Evolutionary conservation across 2,113 vertebrate genomes (phyloP), one percentile per base, ranked within the genome.

Genomic region (Strix aluco): DNA sequence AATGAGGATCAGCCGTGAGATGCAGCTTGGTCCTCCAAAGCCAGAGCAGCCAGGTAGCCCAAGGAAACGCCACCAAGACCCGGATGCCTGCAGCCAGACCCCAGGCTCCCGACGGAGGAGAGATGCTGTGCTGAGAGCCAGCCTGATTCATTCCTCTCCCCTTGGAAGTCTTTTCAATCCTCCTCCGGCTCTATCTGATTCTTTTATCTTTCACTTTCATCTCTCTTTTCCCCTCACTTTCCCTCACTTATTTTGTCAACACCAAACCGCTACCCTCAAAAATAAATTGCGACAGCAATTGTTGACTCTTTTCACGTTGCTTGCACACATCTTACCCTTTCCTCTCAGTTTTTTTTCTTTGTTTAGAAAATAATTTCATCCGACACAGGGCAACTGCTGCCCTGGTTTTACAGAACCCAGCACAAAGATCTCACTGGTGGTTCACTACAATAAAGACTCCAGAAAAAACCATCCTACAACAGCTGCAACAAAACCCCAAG

Each of bases 31-130:
- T 18, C 47, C 63, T 26, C 19, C 65, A 26, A 29, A 23, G 32
- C 47, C 2, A 13, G 26, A 29, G 46, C 38, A 13, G 38, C 6
- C n/a, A 6, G 34, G 25, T 3, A n/a, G 42, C 42, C 34, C 2
- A 29, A 23, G 57, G 40, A 14, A 30, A 25, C 52, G 11, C 22
- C 23, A 27, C 54, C 27, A 13, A 5, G 46, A 16, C 52, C 18
- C 2, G 1, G 20, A 5, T 1, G 30, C 26, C 55, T 3, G 36
- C 19, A 30, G 3, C 54, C 16, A 7, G 27, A 17, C 42, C 47
- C 4, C 1, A 21, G 30, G n/a, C 44, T 49, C 6, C 19, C 1
- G 2, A 17, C 2, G 25, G 44, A 38, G 83, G 49, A 15, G 36
- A 11, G 49, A 8, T 1, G 2, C 9, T 11, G 38, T 15, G 55